Evolutionary conservation across 2,888 invertebrate species (phyloP).

Genomic region (Aphrophora alni): DNA sequence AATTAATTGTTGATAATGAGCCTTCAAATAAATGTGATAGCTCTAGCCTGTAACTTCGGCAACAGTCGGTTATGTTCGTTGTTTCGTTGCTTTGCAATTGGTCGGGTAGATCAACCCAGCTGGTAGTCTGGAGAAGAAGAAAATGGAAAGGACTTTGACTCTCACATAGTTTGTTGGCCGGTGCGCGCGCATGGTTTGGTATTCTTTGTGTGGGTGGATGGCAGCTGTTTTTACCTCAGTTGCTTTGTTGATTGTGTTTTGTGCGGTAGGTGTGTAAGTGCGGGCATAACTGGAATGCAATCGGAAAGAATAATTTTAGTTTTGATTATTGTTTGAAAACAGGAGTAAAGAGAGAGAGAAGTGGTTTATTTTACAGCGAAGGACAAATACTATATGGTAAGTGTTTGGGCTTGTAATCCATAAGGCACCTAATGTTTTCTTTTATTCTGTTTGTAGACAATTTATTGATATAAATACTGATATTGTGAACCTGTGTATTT

Average conservation of each 20-base stretch:
- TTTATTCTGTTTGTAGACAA: no score
- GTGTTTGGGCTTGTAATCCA: background rate
- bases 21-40: no score
- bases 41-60: constrained; percentile 4
- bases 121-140: constrained; percentile 26
- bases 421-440: no score
- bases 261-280: background rate
- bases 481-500: no score
- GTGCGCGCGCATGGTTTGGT: constrained; percentile 21
- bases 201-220: constrained; percentile 33
- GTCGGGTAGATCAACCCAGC: background rate
- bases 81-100: constrained; percentile 13
- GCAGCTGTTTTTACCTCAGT: constrained; percentile 16
- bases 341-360: background rate
- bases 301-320: background rate
- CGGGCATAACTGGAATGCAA: background rate
- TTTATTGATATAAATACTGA: no score
- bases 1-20: no score
- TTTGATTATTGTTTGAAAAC: background rate
- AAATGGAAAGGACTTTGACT: constrained; percentile 16
- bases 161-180: constrained; percentile 22
- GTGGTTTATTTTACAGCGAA: background rate
- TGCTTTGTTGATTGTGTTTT: background rate
- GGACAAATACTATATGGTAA: background rate
- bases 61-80: background rate